Evolutionary conservation across 2,113 vertebrate species (phyloP).

Genomic region (Eulemur rufifrons): DNA sequence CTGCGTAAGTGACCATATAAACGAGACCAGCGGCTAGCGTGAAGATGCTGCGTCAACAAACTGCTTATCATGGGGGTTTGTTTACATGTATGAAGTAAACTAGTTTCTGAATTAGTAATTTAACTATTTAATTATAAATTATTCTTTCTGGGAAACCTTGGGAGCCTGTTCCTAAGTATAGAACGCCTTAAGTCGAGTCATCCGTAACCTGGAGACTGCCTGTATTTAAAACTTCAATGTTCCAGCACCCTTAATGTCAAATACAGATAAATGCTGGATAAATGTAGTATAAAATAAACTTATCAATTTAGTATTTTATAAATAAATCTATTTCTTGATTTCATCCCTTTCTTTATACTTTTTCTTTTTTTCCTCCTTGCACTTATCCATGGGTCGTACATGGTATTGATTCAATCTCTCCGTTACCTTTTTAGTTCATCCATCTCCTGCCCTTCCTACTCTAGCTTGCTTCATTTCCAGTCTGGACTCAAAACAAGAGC

Average conservation of each 20-base stretch:
- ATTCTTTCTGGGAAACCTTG: no score
- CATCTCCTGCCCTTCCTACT: background rate
- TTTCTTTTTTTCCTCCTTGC: background rate
- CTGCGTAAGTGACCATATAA: no score
- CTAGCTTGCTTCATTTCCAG: background rate
- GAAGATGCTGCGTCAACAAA: no score
- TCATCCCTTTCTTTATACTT: background rate
- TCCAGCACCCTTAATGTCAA: fast-evolving
- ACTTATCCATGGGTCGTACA: background rate
- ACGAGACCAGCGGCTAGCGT: no score
- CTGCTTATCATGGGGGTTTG: no score
- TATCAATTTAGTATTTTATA: background rate
- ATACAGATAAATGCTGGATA: background rate
- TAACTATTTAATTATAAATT: no score
- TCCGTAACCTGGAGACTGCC: no score
- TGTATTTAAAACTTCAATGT: background rate
- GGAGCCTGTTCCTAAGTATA: no score
- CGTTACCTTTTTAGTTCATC: background rate
- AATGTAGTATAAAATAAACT: background rate
- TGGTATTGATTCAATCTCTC: background rate
- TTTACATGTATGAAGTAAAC: no score
- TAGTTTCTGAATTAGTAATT: no score
- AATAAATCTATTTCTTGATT: background rate
- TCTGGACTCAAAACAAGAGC: background rate
- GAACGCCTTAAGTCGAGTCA: no score